A percentile compares a stretch with the other conserved stretches of the same genome.
phyloP scores from a whole-genome alignment of 2,888 invertebrate genomes.

The Cantharis rustica region DNA sequence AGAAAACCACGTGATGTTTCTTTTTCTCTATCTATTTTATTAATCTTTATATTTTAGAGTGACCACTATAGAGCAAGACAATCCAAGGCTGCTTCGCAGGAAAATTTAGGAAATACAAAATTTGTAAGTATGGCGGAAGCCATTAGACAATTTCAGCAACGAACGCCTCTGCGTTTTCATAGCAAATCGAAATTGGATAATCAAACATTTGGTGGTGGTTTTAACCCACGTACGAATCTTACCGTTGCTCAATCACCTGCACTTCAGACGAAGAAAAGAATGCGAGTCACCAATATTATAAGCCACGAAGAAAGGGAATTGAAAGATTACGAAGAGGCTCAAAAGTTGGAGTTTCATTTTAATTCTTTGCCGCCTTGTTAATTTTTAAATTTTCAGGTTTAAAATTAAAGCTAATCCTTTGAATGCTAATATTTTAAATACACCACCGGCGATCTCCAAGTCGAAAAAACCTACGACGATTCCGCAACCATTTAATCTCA shows the following conservation, averaged over 20 bases:
- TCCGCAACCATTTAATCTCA: slow-evolving; percentile 69
- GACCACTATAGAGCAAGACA: not conserved
- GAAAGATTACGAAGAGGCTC: slow-evolving; percentile 66
- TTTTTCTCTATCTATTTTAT: no score
- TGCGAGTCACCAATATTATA: slow-evolving; percentile 57
- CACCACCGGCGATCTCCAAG: slow-evolving; percentile 41
- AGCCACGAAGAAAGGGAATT: slow-evolving; percentile 67
- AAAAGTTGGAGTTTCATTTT: slow-evolving; percentile 54
- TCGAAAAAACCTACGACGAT: slow-evolving; percentile 62
- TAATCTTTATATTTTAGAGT: not conserved
- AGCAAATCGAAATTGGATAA: slow-evolving; percentile 42
- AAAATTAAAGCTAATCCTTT: slow-evolving; percentile 72
- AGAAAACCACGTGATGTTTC: no score
- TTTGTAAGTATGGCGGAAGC: slow-evolving; percentile 62
- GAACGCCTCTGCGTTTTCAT: slow-evolving; percentile 62
- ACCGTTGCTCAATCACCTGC: slow-evolving; percentile 62
- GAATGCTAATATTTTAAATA: slow-evolving; percentile 63
- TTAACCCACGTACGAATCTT: slow-evolving; percentile 1
- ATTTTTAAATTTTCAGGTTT: slow-evolving; percentile 50
- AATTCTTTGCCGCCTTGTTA: not conserved
- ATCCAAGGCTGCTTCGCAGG: slow-evolving; percentile 22
- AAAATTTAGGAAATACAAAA: slow-evolving; percentile 38
- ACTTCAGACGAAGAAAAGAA: slow-evolving; percentile 61
- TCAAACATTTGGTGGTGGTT: slow-evolving; percentile 1
- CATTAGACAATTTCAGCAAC: slow-evolving; percentile 58